phyloP scores from a whole-genome alignment of 1,140 invertebrate genomes.

The Potamilus streckersoni region DNA sequence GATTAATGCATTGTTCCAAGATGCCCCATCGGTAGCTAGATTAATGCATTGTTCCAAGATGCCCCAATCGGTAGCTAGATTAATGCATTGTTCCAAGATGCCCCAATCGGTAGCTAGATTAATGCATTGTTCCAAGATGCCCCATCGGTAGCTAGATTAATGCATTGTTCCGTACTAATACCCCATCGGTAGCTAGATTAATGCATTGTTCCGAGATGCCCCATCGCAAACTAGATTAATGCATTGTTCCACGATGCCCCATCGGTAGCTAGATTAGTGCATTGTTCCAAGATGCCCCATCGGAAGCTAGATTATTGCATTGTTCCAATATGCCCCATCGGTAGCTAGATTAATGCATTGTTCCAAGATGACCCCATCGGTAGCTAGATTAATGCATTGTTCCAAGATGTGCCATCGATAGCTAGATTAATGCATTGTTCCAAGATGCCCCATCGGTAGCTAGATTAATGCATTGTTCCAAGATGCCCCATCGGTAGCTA shows the following conservation, averaged over 20 bases:
- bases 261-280: conserved; percentile 9
- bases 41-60: conserved; percentile 4
- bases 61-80: conserved; percentile 10
- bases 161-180: conserved; percentile 5
- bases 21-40: conserved; percentile 10
- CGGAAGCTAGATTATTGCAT: conserved; percentile 6
- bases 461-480: conserved; percentile 4
- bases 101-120: conserved; percentile 10
- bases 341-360: conserved; percentile 10
- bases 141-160: conserved; percentile 9
- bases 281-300: conserved; percentile 3
- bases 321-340: conserved; percentile 2
- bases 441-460: conserved; percentile 8
- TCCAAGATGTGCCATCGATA: conserved; percentile 1
- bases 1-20: conserved; percentile 1
- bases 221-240: conserved; percentile 7
- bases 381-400: conserved; percentile 11
- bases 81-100: conserved; percentile 3
- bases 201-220: conserved; percentile 7
- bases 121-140: conserved; percentile 3
- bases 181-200: conserved; percentile 7
- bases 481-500: conserved; percentile 14
- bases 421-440: conserved; percentile 9
- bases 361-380: neutral
- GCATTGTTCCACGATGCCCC: conserved; percentile 2